These are phyloP conservation scores for Branchinecta sandiegonensis DNA, from an alignment of 2,888 invertebrate species.

Conservation along the genomic window DNA sequence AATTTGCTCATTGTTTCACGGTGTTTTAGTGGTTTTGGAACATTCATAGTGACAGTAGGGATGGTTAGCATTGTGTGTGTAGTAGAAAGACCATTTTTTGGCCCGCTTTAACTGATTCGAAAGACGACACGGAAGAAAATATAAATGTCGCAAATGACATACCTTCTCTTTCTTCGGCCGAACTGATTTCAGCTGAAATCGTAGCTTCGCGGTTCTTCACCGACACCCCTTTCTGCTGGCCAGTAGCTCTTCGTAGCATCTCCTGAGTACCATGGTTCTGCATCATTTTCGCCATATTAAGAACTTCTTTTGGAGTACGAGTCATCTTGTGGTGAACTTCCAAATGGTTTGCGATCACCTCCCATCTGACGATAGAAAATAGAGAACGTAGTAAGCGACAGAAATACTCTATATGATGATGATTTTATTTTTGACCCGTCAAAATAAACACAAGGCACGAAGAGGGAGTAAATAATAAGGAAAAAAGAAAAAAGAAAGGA, in stretches of 20 bases:
- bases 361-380: constrained; percentile 44
- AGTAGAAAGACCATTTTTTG: too few species aligned
- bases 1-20: too few species aligned
- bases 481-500: too few species aligned
- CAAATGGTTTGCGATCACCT: constrained; percentile 88
- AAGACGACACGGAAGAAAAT: too few species aligned
- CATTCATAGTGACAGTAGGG: too few species aligned
- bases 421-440: too few species aligned
- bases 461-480: too few species aligned
- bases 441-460: too few species aligned
- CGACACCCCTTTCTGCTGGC: constrained; percentile 39
- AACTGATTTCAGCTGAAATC: constrained; percentile 26
- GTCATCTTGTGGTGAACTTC: constrained; percentile 57
- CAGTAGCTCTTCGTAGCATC: constrained; percentile 59
- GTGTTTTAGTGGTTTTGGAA: too few species aligned
- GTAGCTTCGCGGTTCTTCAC: constrained; percentile 18
- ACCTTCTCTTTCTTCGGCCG: constrained; percentile 22
- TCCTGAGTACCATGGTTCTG: constrained; percentile 43
- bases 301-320: constrained; percentile 75
- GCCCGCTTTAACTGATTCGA: too few species aligned
- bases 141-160: not conserved
- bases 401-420: too few species aligned
- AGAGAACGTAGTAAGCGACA: not conserved
- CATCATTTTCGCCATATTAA: constrained; percentile 87
- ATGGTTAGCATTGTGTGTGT: too few species aligned